A percentile compares a stretch with the other conserved stretches of the same genome.
These are phyloP conservation scores for Anas georgica DNA, from an alignment of 2,797 vertebrate species.

Conservation along the genomic window DNA sequence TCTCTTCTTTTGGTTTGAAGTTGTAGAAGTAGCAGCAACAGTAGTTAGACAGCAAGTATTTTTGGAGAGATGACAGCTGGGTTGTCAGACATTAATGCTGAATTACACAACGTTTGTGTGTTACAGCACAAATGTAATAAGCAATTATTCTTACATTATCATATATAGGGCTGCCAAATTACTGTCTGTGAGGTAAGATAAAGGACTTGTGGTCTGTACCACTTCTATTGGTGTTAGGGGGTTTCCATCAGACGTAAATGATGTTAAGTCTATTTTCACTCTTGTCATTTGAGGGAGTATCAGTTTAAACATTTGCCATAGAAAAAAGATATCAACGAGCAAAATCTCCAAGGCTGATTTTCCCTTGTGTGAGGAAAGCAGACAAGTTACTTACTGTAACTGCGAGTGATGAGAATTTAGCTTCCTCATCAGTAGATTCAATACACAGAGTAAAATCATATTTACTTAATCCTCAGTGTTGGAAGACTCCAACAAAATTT, in stretches of 20 bases:
- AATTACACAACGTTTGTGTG: slow-evolving; percentile 61
- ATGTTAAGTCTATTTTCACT: slow-evolving; percentile 22
- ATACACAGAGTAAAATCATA: background rate
- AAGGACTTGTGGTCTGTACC: background rate
- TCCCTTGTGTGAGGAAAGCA: background rate
- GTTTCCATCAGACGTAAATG: background rate
- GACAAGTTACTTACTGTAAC: background rate
- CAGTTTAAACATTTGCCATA: slow-evolving; percentile 28
- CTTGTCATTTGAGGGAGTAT: background rate
- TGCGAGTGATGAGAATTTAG: slow-evolving; percentile 13
- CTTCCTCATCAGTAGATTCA: slow-evolving; percentile 31
- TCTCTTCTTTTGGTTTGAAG: slow-evolving; percentile 46
- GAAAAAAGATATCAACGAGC: background rate
- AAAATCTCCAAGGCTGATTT: slow-evolving; percentile 26
- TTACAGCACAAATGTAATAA: slow-evolving; percentile 61
- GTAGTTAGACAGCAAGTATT: slow-evolving; percentile 62
- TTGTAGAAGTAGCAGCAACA: slow-evolving; percentile 14
- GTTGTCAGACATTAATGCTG: slow-evolving; percentile 67
- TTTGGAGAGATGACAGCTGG: slow-evolving; percentile 71
- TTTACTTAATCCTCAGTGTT: slow-evolving; percentile 38
- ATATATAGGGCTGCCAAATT: slow-evolving; percentile 34
- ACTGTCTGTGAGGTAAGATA: slow-evolving; percentile 25
- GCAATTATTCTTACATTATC: slow-evolving; percentile 68
- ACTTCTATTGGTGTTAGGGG: background rate
- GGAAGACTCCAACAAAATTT: slow-evolving; percentile 32